Percentiles rank a stretch among this genome's conserved stretches.
These are phyloP conservation scores for Holacanthus passer DNA, from an alignment of 2,113 vertebrate genomes.

Conservation along the genomic window DNA sequence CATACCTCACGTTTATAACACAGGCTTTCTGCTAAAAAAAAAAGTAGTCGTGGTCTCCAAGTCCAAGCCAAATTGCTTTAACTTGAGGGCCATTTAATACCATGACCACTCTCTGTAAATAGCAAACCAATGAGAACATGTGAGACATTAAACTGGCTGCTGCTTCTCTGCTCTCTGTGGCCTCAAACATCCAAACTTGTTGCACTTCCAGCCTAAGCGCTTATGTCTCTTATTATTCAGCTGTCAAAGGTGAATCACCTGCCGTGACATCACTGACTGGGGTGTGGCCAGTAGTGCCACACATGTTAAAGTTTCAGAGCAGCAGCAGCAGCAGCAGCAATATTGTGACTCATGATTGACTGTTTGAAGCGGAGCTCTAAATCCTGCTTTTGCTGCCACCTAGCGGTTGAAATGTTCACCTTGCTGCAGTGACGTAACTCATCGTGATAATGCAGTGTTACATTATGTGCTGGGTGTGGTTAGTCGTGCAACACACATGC, in stretches of 20 bases:
- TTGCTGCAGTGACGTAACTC: not conserved
- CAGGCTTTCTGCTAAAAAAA: not conserved
- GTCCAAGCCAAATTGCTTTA: not conserved
- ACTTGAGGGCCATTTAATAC: not conserved
- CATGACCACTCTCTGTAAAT: not conserved
- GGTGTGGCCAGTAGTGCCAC: not conserved
- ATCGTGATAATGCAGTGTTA: not conserved
- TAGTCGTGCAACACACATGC: not conserved
- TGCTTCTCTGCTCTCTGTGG: not conserved
- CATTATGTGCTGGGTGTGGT: not conserved
- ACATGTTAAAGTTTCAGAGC: not conserved
- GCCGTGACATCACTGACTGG: not conserved
- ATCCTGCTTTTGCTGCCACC: slow-evolving; percentile 56
- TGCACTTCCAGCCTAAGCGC: not conserved
- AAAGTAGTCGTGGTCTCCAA: not conserved
- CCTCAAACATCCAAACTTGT: not conserved
- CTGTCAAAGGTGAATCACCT: not conserved
- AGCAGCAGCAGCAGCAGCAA: not conserved
- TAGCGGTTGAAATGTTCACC: not conserved
- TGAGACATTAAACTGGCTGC: not conserved
- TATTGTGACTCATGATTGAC: not conserved
- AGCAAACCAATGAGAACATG: not conserved
- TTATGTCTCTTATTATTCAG: not conserved
- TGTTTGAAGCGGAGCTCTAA: not conserved
- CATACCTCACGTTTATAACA: not conserved